Base-by-base conservation (phyloP, 2,113 vertebrate genomes). In the Salminus brasiliensis region DNA sequence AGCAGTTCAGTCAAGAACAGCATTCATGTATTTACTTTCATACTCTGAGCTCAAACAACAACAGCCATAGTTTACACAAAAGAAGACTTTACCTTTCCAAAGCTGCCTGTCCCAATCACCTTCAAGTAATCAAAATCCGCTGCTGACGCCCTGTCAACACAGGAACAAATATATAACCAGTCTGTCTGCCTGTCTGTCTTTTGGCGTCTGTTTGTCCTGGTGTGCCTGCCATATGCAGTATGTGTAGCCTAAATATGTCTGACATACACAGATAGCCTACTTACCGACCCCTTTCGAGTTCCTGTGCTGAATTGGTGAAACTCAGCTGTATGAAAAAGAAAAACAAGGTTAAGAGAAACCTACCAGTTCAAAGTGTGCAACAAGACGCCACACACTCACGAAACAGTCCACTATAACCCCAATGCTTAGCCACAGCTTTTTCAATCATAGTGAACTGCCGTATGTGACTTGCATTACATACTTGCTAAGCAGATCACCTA, bases 71-170 rank as follows among this genome's bases (percentile, higher is more conserved):
- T 18, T 49, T 12, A 75, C 59, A 21, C 6, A 15, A 4, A 11
- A 10, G 13, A 34, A 7, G 9, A 10, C 6, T 67, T 41, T 81
- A 94, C 94, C 91, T 93, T 92, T 83, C 93, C 92, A 87, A 95
- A 95, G 80, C 91, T 95, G 83, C 94, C 94, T 67, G 88, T 92
- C 49, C 94, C 93, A 4, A 94, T 94, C 57, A 94, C 87, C 84
- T 91, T 94, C 76, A 95, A 86, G 81, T 93, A 94, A 71, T 94
- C 86, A 76, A 95, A 94, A 81, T 95, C 94, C 73, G 92, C 90
- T 0, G 92, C 92, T 47, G 91, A 93, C 74, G 89, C 89, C 81
- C 94, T 95, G 77, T 25, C 81, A 23, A 34, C 79, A 34, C 30
- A 16, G 71, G 23, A 65, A 74, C 27, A 53, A 70, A 75, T 39